Conservation (phyloP, 2,888 invertebrate genomes). For the Ormyrus rosae region DNA sequence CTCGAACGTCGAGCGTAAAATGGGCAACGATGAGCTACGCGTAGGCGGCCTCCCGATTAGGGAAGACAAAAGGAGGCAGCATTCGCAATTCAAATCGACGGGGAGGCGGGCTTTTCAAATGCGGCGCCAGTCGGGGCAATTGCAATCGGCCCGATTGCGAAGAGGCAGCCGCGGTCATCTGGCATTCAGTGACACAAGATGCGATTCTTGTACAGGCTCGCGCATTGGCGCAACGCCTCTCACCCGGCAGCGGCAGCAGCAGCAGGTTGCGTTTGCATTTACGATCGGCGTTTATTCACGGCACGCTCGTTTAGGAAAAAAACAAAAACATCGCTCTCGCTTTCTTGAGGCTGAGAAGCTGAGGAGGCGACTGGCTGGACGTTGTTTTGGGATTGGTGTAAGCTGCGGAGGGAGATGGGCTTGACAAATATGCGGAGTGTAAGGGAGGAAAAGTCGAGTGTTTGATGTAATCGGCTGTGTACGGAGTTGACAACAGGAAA, state of each 20-base stretch:
- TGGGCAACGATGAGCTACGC: not conserved
- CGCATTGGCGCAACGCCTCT: not conserved
- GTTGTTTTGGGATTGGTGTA: too few relatives aligned
- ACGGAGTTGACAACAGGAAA: too few relatives aligned
- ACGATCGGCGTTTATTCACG: not conserved
- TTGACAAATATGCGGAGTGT: not conserved
- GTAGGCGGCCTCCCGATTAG: constrained; percentile 17
- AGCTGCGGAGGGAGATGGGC: too few relatives aligned
- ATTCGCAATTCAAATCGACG: constrained; percentile 38
- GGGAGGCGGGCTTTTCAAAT: constrained; percentile 31
- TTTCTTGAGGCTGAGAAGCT: too few relatives aligned
- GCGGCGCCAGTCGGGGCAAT: constrained; percentile 16
- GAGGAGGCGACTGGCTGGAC: too few relatives aligned
- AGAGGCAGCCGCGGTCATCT: not conserved
- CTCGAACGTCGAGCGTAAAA: not conserved
- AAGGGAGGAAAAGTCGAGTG: not conserved
- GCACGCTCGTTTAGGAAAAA: not conserved
- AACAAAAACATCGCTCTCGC: too few relatives aligned
- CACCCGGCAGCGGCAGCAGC: not conserved
- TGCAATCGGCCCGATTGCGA: constrained; percentile 30
- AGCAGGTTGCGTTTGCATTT: constrained; percentile 2
- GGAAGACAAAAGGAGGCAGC: constrained; percentile 36
- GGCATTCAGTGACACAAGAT: not conserved
- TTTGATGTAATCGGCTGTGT: too few relatives aligned
- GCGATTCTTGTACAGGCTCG: not conserved